Conservation (phyloP, 2,797 vertebrate genomes). For the Xyrichtys novacula region DNA sequence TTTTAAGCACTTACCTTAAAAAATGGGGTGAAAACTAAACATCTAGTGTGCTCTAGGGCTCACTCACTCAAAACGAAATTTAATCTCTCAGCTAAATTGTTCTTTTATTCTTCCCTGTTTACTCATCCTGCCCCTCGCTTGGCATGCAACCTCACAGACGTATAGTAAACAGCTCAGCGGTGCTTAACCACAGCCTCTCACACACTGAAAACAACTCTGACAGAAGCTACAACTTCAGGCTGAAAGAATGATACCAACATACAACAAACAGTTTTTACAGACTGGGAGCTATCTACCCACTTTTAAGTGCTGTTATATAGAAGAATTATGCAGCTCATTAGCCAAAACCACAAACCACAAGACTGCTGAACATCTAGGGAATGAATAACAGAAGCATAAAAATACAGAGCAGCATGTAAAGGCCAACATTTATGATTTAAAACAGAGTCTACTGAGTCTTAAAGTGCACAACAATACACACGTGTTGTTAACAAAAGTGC, state of each 20-base stretch:
- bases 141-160: slow-evolving; percentile 13
- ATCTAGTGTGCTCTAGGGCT: not conserved
- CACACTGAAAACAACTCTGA: slow-evolving; percentile 16
- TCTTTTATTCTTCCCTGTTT: slow-evolving; percentile 14
- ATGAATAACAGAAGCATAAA: not conserved
- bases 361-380: not conserved
- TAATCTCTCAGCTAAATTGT: slow-evolving; percentile 2
- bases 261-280: slow-evolving; percentile 21
- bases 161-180: slow-evolving; percentile 5
- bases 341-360: slow-evolving; percentile 31
- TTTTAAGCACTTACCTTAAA: not conserved
- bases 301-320: slow-evolving; percentile 12
- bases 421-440: not conserved
- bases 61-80: not conserved
- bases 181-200: slow-evolving; percentile 1
- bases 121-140: not conserved
- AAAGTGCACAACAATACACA: too few species aligned
- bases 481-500: not conserved
- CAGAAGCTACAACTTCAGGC: not conserved
- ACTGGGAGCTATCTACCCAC: slow-evolving; percentile 5
- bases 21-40: slow-evolving; percentile 5
- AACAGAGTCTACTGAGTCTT: too few species aligned
- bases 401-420: not conserved
- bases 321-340: slow-evolving; percentile 29
- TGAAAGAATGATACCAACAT: slow-evolving; percentile 3